phyloP scores from a whole-genome alignment of 2,113 vertebrate species.

The Seriola aureovittata region DNA sequence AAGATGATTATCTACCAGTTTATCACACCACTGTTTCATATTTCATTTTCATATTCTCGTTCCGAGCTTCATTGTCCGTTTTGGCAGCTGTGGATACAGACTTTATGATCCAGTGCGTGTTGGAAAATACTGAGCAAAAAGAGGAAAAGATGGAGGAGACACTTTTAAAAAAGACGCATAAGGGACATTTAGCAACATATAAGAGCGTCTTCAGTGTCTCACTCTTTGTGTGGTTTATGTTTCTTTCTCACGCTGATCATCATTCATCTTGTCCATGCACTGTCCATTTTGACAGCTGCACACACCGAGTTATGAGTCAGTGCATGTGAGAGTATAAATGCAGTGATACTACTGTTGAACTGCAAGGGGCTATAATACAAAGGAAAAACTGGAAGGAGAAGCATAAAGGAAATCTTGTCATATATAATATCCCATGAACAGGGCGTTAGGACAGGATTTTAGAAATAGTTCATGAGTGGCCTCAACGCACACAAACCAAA shows the following conservation, averaged over 20 bases:
- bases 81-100: constrained; percentile 54
- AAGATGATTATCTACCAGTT: constrained; percentile 85
- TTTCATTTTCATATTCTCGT: constrained; percentile 71
- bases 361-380: not conserved
- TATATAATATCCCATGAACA: no score
- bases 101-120: constrained; percentile 17
- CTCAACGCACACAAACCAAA: no score
- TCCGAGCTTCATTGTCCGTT: constrained; percentile 34
- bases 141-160: not conserved
- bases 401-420: not conserved
- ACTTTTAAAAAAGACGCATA: not conserved
- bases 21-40: constrained; percentile 79
- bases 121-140: not conserved
- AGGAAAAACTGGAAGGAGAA: not conserved
- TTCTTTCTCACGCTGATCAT: not conserved
- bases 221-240: not conserved
- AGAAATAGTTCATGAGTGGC: not conserved
- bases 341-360: no score
- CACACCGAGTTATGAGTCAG: not conserved
- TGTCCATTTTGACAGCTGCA: constrained; percentile 25
- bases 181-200: not conserved
- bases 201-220: not conserved
- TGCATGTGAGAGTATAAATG: not conserved
- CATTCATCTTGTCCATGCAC: not conserved
- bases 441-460: not conserved